phyloP scores from a whole-genome alignment of 35 echinoderm and acorn worm genomes.

The Patiria miniata region DNA sequence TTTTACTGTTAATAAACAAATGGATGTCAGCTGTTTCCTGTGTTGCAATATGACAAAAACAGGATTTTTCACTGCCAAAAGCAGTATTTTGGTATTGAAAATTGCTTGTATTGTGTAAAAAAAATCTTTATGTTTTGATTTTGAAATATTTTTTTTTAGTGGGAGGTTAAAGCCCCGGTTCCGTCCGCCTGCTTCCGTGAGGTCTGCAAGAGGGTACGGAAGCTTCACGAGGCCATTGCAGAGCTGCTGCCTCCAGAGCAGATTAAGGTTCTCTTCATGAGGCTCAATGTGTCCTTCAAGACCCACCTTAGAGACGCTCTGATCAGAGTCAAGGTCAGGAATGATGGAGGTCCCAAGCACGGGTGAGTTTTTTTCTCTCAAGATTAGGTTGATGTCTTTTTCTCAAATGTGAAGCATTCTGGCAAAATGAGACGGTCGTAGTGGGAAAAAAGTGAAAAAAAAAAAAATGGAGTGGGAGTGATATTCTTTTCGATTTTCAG shows the following conservation, averaged over 20 bases:
- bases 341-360: constrained; percentile 97
- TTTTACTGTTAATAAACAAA: no score
- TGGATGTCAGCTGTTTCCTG: no score
- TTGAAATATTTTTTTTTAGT: constrained; percentile 70
- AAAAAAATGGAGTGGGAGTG: no score
- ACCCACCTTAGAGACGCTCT: constrained; percentile 80
- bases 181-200: constrained; percentile 94
- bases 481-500: no score
- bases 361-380: constrained; percentile 75
- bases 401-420: no score
- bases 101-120: no score
- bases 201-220: constrained; percentile 88
- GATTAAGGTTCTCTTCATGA: constrained; percentile 92
- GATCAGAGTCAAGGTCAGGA: constrained; percentile 80
- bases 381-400: no score
- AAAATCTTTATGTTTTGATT: no score
- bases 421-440: background rate
- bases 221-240: constrained; percentile 93
- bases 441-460: background rate
- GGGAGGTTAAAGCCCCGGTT: constrained; percentile 98
- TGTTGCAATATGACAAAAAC: no score
- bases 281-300: constrained; percentile 94
- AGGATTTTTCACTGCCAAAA: no score
- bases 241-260: constrained; percentile 92
- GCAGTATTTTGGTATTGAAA: no score